Base-by-base conservation (phyloP, 1,140 invertebrate genomes). In the Leptonema lineaticorne region DNA sequence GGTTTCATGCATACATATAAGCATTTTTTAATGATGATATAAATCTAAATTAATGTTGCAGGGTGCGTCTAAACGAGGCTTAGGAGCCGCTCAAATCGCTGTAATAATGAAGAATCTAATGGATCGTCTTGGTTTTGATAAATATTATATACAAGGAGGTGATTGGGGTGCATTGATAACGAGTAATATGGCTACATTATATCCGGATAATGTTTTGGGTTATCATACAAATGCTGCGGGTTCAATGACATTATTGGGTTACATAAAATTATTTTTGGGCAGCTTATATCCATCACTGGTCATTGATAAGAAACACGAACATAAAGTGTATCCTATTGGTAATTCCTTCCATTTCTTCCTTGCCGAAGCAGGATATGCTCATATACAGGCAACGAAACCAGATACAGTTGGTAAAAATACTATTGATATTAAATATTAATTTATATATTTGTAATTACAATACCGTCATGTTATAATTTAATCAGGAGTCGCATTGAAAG, bases 301-400 rank as follows among this genome's bases (percentile, higher is more conserved):
- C 0, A 78, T 88, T 4, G 85, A 86, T 0, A 78, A 82, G 1
- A 78, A 86, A 63, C 74, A 88, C 30, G 75, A 83, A 2, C 75
- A 84, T 0, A 86, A 82, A 73, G 81, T 91, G 73, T 90, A 88
- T 75, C 89, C 91, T 0, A 27, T 90, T 0, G 76, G 75, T 0
- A 68, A 82, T 9, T 70, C 82, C 0, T 82, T 86, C 6, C 60
- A 69, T 0, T 74, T 69, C 48, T 1, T 91, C 0, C 30, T 94
- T 0, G 81, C 86, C 71, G 92, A 95, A 78, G 79, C 78, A 48
- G 94, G 93, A 8, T 96, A 96, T 75, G 75, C 91, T 18, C 91
- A 94, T 75, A 77, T 96, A 18, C 94, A 97, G 79, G 85, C 91
- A 3, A 95, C 92, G 0, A 96, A 95, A 78, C 94, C 95, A 11